Evolutionary conservation across 1,140 invertebrate species (phyloP).

Genomic region (Drosophila bifasciata): DNA sequence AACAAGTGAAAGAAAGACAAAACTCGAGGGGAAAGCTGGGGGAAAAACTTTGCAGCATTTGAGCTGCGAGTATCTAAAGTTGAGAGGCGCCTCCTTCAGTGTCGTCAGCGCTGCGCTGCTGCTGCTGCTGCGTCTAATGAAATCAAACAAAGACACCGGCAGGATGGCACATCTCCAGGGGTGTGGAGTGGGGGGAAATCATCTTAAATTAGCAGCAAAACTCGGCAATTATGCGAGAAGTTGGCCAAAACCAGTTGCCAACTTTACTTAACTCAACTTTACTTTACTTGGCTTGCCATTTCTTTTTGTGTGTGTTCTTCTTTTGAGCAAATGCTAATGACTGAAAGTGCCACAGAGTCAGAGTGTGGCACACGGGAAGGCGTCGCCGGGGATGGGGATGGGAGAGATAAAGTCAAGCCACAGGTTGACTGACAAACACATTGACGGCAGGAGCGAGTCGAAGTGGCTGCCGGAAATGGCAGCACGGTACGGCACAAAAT

Average conservation of each 20-base stretch:
- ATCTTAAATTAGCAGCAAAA: conserved; percentile 71
- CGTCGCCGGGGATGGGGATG: not conserved
- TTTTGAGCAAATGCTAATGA: conserved; percentile 68
- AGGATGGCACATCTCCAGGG: not conserved
- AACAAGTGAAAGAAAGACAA: conserved; percentile 26
- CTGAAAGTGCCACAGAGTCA: conserved; percentile 59
- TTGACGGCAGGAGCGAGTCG: conserved; percentile 24
- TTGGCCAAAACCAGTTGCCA: conserved; percentile 71
- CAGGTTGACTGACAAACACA: conserved; percentile 72
- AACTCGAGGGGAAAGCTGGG: conserved; percentile 14
- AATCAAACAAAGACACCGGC: conserved; percentile 69
- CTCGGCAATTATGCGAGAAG: conserved; percentile 75
- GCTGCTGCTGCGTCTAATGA: conserved; percentile 65
- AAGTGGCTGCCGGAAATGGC: conserved; percentile 54
- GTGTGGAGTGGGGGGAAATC: conserved; percentile 26
- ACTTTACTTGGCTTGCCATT: not conserved
- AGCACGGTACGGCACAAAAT: conserved; percentile 59
- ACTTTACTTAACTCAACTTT: conserved; percentile 19
- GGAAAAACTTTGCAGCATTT: conserved; percentile 35
- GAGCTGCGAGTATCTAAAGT: conserved; percentile 23
- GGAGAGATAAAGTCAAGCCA: conserved; percentile 51
- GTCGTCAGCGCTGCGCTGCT: conserved; percentile 42
- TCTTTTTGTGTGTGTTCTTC: conserved; percentile 25
- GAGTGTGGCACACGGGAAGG: conserved; percentile 10
- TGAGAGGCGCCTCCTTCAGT: conserved; percentile 19